These are phyloP conservation scores for Campodea augens DNA, from an alignment of 1,140 invertebrate species.

Conservation along the genomic window DNA sequence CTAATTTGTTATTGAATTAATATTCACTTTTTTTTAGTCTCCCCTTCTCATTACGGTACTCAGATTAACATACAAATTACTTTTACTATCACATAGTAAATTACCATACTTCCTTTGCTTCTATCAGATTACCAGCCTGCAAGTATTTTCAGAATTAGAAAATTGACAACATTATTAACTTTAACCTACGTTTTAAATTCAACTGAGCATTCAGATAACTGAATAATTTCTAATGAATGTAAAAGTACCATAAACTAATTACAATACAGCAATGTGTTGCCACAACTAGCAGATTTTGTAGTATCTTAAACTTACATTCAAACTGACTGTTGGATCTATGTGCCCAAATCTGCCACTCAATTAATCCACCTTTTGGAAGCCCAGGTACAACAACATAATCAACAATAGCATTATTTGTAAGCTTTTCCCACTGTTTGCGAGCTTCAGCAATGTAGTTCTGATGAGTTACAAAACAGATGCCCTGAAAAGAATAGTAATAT, in stretches of 20 bases:
- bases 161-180: no score
- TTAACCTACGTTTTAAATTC: no score
- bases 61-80: no score
- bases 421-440: constrained; percentile 54
- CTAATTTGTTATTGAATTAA: no score
- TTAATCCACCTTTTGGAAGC: constrained; percentile 54
- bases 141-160: no score
- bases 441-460: constrained; percentile 45
- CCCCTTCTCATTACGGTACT: no score
- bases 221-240: no score
- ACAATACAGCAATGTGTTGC: not conserved
- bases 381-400: constrained; percentile 64
- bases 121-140: no score
- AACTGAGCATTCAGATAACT: no score
- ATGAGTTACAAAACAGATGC: constrained; percentile 61
- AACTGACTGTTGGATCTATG: constrained; percentile 67
- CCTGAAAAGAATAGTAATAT: constrained; percentile 26
- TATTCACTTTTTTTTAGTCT: no score
- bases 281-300: not conserved
- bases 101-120: no score
- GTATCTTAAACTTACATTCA: constrained; percentile 44
- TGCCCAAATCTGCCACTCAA: constrained; percentile 84
- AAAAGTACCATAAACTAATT: not conserved
- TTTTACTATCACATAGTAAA: no score
- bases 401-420: constrained; percentile 67